A percentile compares a stretch with the other conserved stretches of the same genome.
phyloP scores from a whole-genome alignment of 2,888 invertebrate genomes.

The Cheilosia vulpina region DNA sequence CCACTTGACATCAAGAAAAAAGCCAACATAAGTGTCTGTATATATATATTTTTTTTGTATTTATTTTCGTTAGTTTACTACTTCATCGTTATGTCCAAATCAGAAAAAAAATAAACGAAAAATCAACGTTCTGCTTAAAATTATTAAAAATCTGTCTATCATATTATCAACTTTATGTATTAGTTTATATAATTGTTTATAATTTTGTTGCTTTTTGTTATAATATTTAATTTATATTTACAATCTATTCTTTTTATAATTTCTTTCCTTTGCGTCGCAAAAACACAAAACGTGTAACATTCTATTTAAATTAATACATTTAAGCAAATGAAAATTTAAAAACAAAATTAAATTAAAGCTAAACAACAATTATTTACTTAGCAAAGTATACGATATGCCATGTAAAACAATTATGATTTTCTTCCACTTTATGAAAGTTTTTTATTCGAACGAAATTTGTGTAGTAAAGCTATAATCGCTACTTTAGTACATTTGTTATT shows the following conservation, averaged over 20 bases:
- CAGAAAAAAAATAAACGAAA: conserved; percentile 51
- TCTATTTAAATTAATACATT: conserved; percentile 10
- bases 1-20: background rate
- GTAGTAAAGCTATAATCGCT: conserved; percentile 72
- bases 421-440: conserved; percentile 23
- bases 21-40: conserved; percentile 11
- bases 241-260: conserved; percentile 32
- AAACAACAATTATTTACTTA: background rate
- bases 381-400: conserved; percentile 32
- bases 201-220: background rate
- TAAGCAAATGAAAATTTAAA: conserved; percentile 22
- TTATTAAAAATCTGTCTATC: conserved; percentile 22
- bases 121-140: conserved; percentile 42
- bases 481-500: conserved; percentile 4
- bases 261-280: background rate
- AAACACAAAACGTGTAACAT: background rate
- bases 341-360: conserved; percentile 9
- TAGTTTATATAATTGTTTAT: conserved; percentile 30
- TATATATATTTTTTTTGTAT: conserved; percentile 17
- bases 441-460: conserved; percentile 84
- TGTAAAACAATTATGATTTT: conserved; percentile 32
- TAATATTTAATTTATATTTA: conserved; percentile 45
- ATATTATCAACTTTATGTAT: conserved; percentile 45
- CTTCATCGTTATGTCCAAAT: conserved; percentile 55
- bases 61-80: conserved; percentile 69